Base-by-base conservation (phyloP, 2,888 invertebrate species). In the Drosophila differens region DNA sequence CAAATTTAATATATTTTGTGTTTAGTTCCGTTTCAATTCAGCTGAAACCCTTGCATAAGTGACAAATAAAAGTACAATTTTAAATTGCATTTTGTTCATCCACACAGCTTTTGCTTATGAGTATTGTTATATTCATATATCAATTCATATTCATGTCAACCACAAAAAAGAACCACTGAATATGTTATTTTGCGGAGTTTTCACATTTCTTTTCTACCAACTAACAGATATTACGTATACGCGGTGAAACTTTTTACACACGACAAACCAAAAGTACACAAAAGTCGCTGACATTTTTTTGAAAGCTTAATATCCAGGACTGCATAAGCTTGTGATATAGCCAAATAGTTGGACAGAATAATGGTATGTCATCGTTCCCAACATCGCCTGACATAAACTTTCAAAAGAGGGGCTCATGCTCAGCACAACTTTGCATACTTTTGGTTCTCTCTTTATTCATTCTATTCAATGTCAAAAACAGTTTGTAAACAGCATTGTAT, bases 391-490 rank as follows among this genome's bases (percentile, higher is more conserved):
- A 70, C 79, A 80, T 78, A 80, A 85, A 67, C 92, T 88, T 86
- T 85, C 92, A 90, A 85, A 89, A 85, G 71, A 60, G 91, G 92
- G 92, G 92, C 92, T 91, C 92, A 85, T 82, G 73, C 84, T 91
- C 83, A 83, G 77, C 85, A 80, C 71, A 83, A 73, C 70, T 85
- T 86, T 84, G 91, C 82, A 82, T 81, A 91, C 90, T 85, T 90
- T 85, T 81, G 85, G 85, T 70, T 71, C 53, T 55, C 33, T 57
- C 14, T 41, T 55, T 49, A 33, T 35, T 28, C 28, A 41, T 61
- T 70, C 54, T 51, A 22, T 51, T 49, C 28, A n/a, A 54, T 59
- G 44, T 69, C 62, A 64, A 44, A 33, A 62, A 59, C 41, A 35
- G 6, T 7, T 25, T 33, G n/a, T 39, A 25, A 55, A 37, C 65